phyloP scores from a whole-genome alignment of 2,113 vertebrate genomes.

The Echinops telfairi region DNA sequence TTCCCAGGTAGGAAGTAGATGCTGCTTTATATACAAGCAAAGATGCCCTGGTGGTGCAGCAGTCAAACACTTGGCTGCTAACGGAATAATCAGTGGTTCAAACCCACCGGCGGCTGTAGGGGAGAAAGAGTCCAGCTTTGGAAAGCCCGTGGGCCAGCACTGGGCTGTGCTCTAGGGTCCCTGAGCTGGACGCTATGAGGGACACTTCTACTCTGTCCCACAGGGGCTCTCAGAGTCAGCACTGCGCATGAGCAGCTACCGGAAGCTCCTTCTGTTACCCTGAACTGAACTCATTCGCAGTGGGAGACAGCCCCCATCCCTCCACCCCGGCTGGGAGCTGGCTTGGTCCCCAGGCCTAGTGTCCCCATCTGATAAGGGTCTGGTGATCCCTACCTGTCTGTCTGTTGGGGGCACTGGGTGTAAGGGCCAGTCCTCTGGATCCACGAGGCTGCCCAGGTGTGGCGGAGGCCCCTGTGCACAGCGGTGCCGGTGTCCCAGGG shows the following conservation, averaged over 20 bases:
- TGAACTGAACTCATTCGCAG: neutral
- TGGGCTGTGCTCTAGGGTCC: neutral
- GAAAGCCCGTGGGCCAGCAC: neutral
- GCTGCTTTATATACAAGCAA: neutral
- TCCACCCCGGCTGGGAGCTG: neutral
- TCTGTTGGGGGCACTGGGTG: neutral
- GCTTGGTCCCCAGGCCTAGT: neutral
- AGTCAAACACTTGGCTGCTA: neutral
- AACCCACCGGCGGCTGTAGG: neutral
- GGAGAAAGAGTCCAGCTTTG: neutral
- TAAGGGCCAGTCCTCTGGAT: neutral
- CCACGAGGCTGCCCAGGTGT: neutral
- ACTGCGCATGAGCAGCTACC: too few relatives aligned
- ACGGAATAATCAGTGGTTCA: neutral
- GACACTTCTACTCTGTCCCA: too few relatives aligned
- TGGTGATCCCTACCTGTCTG: neutral
- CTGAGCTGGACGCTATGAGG: neutral
- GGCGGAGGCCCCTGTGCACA: neutral
- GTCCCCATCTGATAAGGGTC: neutral
- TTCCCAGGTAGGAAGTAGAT: neutral
- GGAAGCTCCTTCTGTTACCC: neutral
- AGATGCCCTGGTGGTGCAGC: neutral
- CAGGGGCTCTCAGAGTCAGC: too few relatives aligned
- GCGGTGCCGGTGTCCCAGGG: accelerated
- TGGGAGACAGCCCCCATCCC: neutral